phyloP scores from a whole-genome alignment of 2,797 vertebrate genomes.

The Bovichtus diacanthus region DNA sequence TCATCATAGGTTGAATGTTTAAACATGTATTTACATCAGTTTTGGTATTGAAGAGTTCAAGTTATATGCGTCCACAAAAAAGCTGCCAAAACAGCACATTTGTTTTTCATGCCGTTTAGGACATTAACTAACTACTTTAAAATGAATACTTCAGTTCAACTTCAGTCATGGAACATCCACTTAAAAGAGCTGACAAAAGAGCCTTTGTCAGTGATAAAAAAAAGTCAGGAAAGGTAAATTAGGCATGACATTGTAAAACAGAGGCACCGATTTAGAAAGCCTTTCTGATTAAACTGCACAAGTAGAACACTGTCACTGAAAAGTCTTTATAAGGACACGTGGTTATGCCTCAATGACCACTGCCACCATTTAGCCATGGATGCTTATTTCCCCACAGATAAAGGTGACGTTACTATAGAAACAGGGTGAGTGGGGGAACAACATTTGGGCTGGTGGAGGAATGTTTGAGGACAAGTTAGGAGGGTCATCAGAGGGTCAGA shows the following conservation, averaged over 20 bases:
- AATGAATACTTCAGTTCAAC: not conserved
- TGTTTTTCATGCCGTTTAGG: not conserved
- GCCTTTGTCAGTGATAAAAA: not conserved
- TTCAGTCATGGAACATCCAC: not conserved
- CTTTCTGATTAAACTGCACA: not conserved
- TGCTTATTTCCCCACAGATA: conserved; percentile 13
- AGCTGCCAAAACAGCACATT: not conserved
- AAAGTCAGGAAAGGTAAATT: not conserved
- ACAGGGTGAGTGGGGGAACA: conserved; percentile 24
- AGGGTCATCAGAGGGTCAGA: conserved; percentile 20
- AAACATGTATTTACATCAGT: not conserved
- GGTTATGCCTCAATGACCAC: not conserved
- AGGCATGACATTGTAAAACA: not conserved
- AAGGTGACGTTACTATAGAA: conserved; percentile 35
- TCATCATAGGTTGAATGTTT: not conserved
- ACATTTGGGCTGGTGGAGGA: not conserved
- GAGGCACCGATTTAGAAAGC: not conserved
- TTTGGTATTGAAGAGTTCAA: not conserved
- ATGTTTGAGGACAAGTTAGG: conserved; percentile 26
- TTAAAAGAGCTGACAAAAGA: too few species aligned
- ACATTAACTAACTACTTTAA: not conserved
- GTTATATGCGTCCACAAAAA: not conserved
- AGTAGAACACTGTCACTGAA: not conserved
- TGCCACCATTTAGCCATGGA: not conserved
- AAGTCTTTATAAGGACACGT: not conserved